phyloP scores from a whole-genome alignment of 1,140 invertebrate species.

The Cherax destructor region DNA sequence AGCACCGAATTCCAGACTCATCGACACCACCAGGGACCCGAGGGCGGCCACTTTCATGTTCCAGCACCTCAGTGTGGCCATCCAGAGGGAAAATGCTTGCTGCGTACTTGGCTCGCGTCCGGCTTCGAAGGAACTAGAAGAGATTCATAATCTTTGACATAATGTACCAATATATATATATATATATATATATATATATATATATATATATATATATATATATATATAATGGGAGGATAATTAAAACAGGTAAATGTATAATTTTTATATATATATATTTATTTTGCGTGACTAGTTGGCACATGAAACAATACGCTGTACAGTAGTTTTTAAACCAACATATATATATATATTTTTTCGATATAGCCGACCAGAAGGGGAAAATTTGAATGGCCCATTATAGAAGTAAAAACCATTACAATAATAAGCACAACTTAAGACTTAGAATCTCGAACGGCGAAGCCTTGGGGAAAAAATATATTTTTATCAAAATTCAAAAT shows the following conservation, averaged over 20 bases:
- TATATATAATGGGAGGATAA: neutral
- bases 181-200: no score
- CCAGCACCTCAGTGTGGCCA: no score
- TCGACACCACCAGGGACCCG: no score
- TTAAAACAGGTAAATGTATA: neutral
- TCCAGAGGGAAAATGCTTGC: no score
- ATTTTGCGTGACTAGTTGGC: conserved; percentile 55
- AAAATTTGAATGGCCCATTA: neutral
- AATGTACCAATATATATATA: no score
- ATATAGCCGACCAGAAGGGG: neutral
- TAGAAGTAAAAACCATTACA: neutral
- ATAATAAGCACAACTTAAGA: neutral
- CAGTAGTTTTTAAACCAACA: conserved; percentile 25
- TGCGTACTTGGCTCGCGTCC: no score
- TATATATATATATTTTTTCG: neutral
- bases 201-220: neutral
- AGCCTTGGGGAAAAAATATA: neutral
- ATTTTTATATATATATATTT: conserved; percentile 13
- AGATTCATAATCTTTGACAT: no score
- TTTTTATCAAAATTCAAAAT: conserved; percentile 3
- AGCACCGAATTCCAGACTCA: no score
- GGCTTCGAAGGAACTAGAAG: no score
- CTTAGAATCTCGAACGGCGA: neutral
- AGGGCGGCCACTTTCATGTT: no score
- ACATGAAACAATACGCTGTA: conserved; percentile 49